A percentile compares a stretch with the other conserved stretches of the same genome.
Conservation (phyloP, 2,888 invertebrate species). For the Drosophila neutralis region DNA sequence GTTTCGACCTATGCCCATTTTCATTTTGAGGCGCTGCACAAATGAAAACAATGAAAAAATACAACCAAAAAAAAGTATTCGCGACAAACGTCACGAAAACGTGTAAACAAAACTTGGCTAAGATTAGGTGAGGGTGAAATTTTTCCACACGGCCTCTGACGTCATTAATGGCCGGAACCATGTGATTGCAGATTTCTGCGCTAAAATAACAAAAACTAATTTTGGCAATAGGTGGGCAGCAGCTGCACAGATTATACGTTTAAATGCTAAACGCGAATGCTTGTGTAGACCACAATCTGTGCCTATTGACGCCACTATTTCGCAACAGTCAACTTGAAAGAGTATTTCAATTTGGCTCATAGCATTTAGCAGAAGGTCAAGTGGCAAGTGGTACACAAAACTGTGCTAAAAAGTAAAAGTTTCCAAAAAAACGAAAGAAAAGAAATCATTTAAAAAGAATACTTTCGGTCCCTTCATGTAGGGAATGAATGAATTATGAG, state of each 20-base stretch:
- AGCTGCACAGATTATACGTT: background rate
- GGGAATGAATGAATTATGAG: slow-evolving; percentile 63
- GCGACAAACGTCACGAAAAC: slow-evolving; percentile 70
- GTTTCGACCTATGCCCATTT: no score
- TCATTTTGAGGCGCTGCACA: slow-evolving; percentile 37
- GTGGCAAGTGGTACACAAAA: background rate
- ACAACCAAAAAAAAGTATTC: slow-evolving; percentile 13
- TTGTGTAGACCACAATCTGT: background rate
- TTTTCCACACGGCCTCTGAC: background rate
- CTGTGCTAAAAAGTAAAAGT: slow-evolving; percentile 22
- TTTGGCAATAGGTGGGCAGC: slow-evolving; percentile 43
- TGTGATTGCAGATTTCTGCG: slow-evolving; percentile 47
- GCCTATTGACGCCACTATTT: slow-evolving; percentile 33
- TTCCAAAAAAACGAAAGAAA: background rate
- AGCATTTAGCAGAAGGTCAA: slow-evolving; percentile 17
- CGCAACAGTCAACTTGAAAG: slow-evolving; percentile 14
- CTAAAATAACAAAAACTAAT: slow-evolving; percentile 45
- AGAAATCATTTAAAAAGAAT: background rate
- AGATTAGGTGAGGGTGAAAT: slow-evolving; percentile 14
- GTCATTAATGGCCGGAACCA: slow-evolving; percentile 47
- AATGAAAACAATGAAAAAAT: slow-evolving; percentile 23
- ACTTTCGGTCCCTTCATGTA: background rate
- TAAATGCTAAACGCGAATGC: background rate
- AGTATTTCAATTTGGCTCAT: background rate
- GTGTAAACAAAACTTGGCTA: slow-evolving; percentile 21